Base-by-base conservation (phyloP, 2,888 invertebrate species). In the Baccha elongata region DNA sequence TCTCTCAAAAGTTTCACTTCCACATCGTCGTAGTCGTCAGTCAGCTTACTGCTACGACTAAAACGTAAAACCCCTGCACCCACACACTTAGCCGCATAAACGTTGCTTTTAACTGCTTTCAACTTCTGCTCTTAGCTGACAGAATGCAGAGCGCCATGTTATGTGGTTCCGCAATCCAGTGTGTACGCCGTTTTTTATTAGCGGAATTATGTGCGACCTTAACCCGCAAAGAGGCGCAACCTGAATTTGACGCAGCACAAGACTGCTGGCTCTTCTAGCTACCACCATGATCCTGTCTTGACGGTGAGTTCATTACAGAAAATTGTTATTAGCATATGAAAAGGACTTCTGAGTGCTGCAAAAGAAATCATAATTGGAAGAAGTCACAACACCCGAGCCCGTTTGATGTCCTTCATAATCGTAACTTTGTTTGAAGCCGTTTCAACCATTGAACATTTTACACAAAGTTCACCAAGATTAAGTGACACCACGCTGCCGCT, bases 311-410 rank as follows among this genome's bases (percentile, higher is more conserved):
- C 78, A 83, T 83, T 83, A 83, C 78, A 73, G 78, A 72, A 83
- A 83, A 83, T 83, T 83, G 83, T 83, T 83, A 83, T 83, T 83
- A 83, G 83, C 83, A 83, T 83, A 72, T 83, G 83, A 83, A 83
- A 83, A 73, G 76, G 78, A 73, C 83, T 69, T 78, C 73, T 72
- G 68, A 83, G 68, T 55, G 48, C 10, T 58, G 73, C 62, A 64
- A 83, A 83, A 78, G 72, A 83, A 83, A 76, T 83, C 83, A 83
- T 83, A 83, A 83, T 83, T 83, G 83, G 72, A 83, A 83, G 72
- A 73, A 83, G 72, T 78, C 72, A 50, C 55, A 81, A 37, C 64
- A 62, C 65, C 76, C 58, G 11, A 44, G 35, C 55, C n/a, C n/a
- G n/a, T n/a, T n/a, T n/a, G n/a, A n/a, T n/a, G n/a, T 44, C 17